Conservation (phyloP, 1,140 invertebrate genomes). For the Cyrtorhinus lividipennis region DNA sequence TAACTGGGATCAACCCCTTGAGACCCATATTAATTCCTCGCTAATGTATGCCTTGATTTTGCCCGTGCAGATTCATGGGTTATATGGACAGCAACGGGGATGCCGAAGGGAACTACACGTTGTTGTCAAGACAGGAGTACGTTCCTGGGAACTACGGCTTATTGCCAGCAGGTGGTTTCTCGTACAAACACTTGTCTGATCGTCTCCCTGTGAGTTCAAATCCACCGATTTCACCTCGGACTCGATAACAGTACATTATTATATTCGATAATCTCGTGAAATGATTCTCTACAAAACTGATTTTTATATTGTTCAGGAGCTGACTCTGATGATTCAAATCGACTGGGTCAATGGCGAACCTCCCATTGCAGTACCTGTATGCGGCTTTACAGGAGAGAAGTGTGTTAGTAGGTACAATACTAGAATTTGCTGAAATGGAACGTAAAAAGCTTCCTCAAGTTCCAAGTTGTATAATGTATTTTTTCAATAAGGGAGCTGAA, state of each 20-base stretch:
- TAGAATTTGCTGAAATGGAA: too few species aligned
- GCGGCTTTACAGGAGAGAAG: slow-evolving; percentile 83
- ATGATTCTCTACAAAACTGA: neutral
- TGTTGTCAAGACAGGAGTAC: slow-evolving; percentile 51
- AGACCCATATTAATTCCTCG: too few species aligned
- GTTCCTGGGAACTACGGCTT: slow-evolving; percentile 46
- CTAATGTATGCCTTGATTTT: too few species aligned
- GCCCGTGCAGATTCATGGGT: slow-evolving; percentile 58
- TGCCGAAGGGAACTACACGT: slow-evolving; percentile 89
- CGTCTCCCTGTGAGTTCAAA: slow-evolving; percentile 20
- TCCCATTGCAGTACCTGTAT: slow-evolving; percentile 82
- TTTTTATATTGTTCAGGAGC: slow-evolving; percentile 36
- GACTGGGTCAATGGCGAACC: slow-evolving; percentile 61
- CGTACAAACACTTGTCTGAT: slow-evolving; percentile 28
- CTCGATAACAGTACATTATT: too few species aligned
- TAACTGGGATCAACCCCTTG: neutral
- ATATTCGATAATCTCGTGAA: too few species aligned
- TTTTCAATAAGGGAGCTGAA: too few species aligned
- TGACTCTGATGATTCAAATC: slow-evolving; percentile 49
- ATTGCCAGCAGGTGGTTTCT: slow-evolving; percentile 55
- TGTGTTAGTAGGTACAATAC: slow-evolving; percentile 58
- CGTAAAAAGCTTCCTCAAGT: too few species aligned
- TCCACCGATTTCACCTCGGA: too few species aligned
- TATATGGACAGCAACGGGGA: slow-evolving; percentile 90
- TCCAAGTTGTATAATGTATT: too few species aligned